Conservation (phyloP, 2,888 invertebrate genomes). For the Scrobipalpa costella region DNA sequence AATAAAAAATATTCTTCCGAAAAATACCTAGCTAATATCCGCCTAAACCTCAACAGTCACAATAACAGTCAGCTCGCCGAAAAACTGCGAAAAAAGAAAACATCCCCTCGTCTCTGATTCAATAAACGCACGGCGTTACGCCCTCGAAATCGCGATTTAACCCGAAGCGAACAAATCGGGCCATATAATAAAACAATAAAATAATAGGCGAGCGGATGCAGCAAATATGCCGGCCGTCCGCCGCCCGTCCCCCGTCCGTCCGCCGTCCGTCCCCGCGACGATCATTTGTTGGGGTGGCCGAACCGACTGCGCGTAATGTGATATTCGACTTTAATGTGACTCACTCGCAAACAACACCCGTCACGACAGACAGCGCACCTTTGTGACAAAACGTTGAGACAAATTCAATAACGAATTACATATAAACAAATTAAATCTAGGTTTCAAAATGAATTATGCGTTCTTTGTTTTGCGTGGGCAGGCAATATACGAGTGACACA, state of each 20-base stretch:
- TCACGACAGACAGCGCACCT: background rate
- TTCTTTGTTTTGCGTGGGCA: no score
- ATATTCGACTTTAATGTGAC: slow-evolving; percentile 1
- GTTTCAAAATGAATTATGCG: no score
- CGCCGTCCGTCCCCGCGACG: slow-evolving; percentile 25
- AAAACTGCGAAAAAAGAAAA: slow-evolving; percentile 32
- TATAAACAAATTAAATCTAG: no score
- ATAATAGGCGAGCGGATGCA: slow-evolving; percentile 42
- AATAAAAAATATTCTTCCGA: slow-evolving; percentile 24
- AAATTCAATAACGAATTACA: background rate
- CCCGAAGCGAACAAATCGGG: slow-evolving; percentile 38
- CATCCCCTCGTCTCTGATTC: slow-evolving; percentile 30
- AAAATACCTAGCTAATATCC: slow-evolving; percentile 28
- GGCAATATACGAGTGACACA: no score
- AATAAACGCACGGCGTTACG: slow-evolving; percentile 36
- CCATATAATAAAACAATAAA: slow-evolving; percentile 42
- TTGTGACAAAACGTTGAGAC: background rate
- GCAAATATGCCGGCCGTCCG: slow-evolving; percentile 38
- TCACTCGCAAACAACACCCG: background rate
- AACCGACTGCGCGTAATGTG: background rate
- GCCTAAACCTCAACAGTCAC: slow-evolving; percentile 31
- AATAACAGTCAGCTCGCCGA: slow-evolving; percentile 26
- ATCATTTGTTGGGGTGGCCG: slow-evolving; percentile 9
- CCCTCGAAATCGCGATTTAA: slow-evolving; percentile 39
- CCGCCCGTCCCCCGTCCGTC: slow-evolving; percentile 23